A percentile compares a stretch with the other conserved stretches of the same genome.
Conservation (phyloP, 2,797 vertebrate genomes). For the Lycodopsis pacificus region DNA sequence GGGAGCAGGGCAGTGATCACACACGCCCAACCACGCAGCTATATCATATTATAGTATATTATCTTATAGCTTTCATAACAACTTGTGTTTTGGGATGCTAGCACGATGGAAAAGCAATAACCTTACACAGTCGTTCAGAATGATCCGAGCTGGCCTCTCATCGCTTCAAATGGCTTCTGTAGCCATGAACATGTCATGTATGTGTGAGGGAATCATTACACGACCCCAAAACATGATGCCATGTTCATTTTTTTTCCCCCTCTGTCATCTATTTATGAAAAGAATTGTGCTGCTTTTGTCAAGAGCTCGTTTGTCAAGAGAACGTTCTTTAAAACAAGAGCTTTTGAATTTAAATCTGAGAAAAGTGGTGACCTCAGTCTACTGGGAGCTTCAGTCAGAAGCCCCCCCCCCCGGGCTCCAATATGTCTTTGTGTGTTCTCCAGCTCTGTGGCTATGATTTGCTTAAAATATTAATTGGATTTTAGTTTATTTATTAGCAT, state of each 20-base stretch:
- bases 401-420: conserved; percentile 74
- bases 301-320: conserved; percentile 50
- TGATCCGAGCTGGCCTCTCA: conserved; percentile 33
- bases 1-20: conserved; percentile 62
- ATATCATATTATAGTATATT: conserved; percentile 38
- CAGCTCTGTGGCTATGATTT: conserved; percentile 79
- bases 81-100: conserved; percentile 35
- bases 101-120: conserved; percentile 46
- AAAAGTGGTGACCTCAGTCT: conserved; percentile 72
- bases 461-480: conserved; percentile 83
- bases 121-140: conserved; percentile 52
- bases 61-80: conserved; percentile 43
- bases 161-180: conserved; percentile 51
- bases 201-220: conserved; percentile 53
- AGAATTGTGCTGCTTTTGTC: conserved; percentile 58
- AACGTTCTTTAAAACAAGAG: conserved; percentile 76
- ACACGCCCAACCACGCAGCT: conserved; percentile 50
- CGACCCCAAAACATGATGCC: conserved; percentile 31
- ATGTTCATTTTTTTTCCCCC: background rate
- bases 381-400: conserved; percentile 73
- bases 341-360: conserved; percentile 77
- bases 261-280: conserved; percentile 60
- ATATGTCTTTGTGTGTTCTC: conserved; percentile 83
- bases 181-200: conserved; percentile 49
- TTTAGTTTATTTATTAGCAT: conserved; percentile 83